phyloP scores from a whole-genome alignment of 2,888 invertebrate genomes.

The Thera obeliscata region DNA sequence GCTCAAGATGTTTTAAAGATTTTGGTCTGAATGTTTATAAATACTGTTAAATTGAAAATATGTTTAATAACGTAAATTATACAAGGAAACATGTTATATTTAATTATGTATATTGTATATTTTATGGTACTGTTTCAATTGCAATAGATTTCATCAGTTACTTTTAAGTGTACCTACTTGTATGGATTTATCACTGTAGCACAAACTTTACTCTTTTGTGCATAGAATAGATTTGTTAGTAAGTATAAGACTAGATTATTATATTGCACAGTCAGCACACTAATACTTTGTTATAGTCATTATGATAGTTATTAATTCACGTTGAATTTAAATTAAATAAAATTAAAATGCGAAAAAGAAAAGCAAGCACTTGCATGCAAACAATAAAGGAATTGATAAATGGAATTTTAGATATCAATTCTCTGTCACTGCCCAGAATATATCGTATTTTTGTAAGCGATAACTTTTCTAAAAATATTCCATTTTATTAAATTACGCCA shows the following conservation, averaged over 20 bases:
- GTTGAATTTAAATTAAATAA: slow-evolving; percentile 45
- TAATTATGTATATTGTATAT: slow-evolving; percentile 27
- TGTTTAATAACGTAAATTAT: slow-evolving; percentile 13
- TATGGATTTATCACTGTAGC: slow-evolving; percentile 53
- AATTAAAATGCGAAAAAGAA: slow-evolving; percentile 14
- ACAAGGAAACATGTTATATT: slow-evolving; percentile 26
- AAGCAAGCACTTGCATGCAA: slow-evolving; percentile 55
- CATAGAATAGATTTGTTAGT: slow-evolving; percentile 58
- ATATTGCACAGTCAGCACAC: slow-evolving; percentile 74
- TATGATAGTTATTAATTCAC: slow-evolving; percentile 46
- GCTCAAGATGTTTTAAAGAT: slow-evolving; percentile 26
- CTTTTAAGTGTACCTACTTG: slow-evolving; percentile 16
- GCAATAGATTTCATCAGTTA: slow-evolving; percentile 24
- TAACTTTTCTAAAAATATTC: slow-evolving; percentile 51
- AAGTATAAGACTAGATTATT: slow-evolving; percentile 33
- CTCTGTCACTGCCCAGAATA: slow-evolving; percentile 64
- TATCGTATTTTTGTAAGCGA: slow-evolving; percentile 61
- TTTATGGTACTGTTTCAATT: slow-evolving; percentile 25
- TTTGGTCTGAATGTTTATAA: slow-evolving; percentile 16
- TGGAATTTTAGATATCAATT: slow-evolving; percentile 49
- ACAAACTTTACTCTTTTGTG: slow-evolving; percentile 56
- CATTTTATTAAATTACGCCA: slow-evolving; percentile 55
- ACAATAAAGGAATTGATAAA: slow-evolving; percentile 63
- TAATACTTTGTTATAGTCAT: slow-evolving; percentile 56
- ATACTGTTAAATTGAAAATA: slow-evolving; percentile 15